These are phyloP conservation scores for Neoitamus cyanurus DNA, from an alignment of 2,888 invertebrate species.

Conservation along the genomic window DNA sequence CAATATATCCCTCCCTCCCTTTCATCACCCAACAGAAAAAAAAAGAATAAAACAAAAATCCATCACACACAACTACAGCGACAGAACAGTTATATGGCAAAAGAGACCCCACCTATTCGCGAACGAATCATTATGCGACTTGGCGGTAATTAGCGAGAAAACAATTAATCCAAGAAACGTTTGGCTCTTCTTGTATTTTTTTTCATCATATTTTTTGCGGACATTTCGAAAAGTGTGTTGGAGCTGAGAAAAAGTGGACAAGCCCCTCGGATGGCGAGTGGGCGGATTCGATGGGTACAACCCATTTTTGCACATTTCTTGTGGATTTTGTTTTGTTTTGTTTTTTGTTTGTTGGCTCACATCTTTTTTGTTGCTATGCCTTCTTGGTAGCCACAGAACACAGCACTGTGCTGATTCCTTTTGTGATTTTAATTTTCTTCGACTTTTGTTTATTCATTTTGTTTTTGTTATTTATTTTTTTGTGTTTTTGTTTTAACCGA, in stretches of 20 bases:
- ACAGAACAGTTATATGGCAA: background rate
- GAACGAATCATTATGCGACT: constrained; percentile 36
- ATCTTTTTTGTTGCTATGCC: background rate
- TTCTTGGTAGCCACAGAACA: background rate
- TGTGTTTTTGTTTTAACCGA: background rate
- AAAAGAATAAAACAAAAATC: background rate
- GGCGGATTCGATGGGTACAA: constrained; percentile 32
- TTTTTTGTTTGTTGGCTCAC: background rate
- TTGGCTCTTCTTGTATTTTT: background rate
- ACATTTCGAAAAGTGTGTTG: background rate
- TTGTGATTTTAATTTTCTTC: background rate
- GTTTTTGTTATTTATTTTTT: background rate
- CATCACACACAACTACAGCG: background rate
- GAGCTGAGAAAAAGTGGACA: background rate
- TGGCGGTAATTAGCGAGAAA: constrained; percentile 35
- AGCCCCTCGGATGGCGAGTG: background rate
- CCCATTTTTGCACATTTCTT: constrained; percentile 15
- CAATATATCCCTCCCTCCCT: background rate
- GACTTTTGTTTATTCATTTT: background rate
- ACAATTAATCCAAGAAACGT: background rate
- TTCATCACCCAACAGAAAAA: no score
- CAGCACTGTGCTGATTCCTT: background rate
- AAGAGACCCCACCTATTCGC: constrained; percentile 28
- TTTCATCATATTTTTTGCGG: background rate
- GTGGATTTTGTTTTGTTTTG: background rate